These are phyloP conservation scores for Nesidiocoris tenuis DNA, from an alignment of 2,888 invertebrate genomes.

Conservation along the genomic window DNA sequence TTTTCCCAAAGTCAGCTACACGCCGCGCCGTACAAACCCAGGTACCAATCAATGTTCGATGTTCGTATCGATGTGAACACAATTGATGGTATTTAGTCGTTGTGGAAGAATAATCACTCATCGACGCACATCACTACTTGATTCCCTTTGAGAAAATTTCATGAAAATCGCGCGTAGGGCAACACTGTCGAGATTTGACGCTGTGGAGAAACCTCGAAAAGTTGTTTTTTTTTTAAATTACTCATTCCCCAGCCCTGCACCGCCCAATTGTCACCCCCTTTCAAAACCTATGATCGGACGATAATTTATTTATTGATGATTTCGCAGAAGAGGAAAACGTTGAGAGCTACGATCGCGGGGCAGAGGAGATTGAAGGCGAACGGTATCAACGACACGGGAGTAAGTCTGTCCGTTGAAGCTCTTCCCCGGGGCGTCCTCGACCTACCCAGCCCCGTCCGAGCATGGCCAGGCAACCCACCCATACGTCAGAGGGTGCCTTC, in stretches of 20 bases:
- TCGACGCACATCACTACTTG: too few species aligned
- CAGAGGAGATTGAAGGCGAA: slow-evolving; percentile 78
- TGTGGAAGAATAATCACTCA: too few species aligned
- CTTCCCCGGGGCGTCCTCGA: slow-evolving; percentile 53
- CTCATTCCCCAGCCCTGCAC: too few species aligned
- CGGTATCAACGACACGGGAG: slow-evolving; percentile 72
- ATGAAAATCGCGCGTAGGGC: too few species aligned
- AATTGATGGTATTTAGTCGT: too few species aligned
- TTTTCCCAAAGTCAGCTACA: background rate
- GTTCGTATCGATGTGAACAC: background rate
- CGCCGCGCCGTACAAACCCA: background rate
- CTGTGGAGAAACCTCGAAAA: too few species aligned
- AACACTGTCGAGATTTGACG: too few species aligned
- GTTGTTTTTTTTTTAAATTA: too few species aligned
- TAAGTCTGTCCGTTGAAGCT: slow-evolving; percentile 76
- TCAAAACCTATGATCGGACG: too few species aligned
- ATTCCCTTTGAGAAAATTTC: too few species aligned
- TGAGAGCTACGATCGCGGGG: slow-evolving; percentile 75
- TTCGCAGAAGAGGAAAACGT: slow-evolving; percentile 88
- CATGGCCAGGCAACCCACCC: slow-evolving; percentile 65
- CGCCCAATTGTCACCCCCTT: too few species aligned
- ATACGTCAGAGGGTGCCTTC: slow-evolving; percentile 60
- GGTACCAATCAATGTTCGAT: background rate
- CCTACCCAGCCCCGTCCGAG: slow-evolving; percentile 64
- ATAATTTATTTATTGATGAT: too few species aligned